Evolutionary conservation across 2,113 vertebrate species (phyloP).

Genomic region (Cacatua alba): DNA sequence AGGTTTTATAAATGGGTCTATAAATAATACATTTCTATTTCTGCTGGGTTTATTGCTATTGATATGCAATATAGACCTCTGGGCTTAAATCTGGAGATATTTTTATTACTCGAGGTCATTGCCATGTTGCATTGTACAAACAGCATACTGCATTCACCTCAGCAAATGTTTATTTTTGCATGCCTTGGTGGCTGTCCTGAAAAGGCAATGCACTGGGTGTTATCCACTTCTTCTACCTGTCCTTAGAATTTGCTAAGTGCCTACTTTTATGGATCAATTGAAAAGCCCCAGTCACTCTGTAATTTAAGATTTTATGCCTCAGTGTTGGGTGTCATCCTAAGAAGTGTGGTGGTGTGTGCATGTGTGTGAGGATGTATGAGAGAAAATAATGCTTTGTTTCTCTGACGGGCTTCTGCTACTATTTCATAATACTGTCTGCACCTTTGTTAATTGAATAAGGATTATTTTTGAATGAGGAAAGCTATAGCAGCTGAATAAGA

Average conservation of each 20-base stretch:
- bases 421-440: not conserved
- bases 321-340: constrained; percentile 38
- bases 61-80: constrained; percentile 62
- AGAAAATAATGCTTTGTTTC: constrained; percentile 15
- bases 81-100: constrained; percentile 66
- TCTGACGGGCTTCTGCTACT: not conserved
- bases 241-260: constrained; percentile 67
- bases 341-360: not conserved
- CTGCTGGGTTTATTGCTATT: constrained; percentile 61
- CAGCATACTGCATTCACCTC: not conserved
- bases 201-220: not conserved
- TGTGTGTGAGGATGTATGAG: not conserved
- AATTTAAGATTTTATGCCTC: constrained; percentile 71
- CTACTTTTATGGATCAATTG: constrained; percentile 62
- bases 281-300: constrained; percentile 46
- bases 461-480: constrained; percentile 12
- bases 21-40: constrained; percentile 75
- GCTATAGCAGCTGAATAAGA: not conserved
- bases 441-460: constrained; percentile 13
- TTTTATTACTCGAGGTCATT: constrained; percentile 61
- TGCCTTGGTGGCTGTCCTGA: constrained; percentile 56
- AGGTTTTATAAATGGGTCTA: constrained; percentile 60
- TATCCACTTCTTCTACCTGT: constrained; percentile 49
- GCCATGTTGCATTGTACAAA: constrained; percentile 49
- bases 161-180: constrained; percentile 62